Base-by-base conservation (phyloP, 2,113 vertebrate species). In the Todiramphus chloris region DNA sequence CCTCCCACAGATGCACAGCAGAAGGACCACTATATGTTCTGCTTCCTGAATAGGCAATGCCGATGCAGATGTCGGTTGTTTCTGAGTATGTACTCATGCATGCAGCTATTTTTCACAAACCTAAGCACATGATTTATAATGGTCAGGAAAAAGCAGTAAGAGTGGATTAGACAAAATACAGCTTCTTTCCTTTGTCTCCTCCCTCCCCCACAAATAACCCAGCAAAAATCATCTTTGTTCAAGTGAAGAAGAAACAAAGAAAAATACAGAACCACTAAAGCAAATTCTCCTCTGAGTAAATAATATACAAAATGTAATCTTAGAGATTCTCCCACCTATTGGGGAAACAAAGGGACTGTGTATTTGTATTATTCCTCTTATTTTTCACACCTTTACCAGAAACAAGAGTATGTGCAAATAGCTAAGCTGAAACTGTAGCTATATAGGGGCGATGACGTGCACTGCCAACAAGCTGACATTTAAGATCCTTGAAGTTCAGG, bases 301-400 rank as follows among this genome's bases (percentile, higher is more conserved):
- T 68, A 15, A 91, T 89, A 78, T 93, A 90, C 51, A 92, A 97
- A 87, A 67, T 46, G 83, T 53, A 94, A 91, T 63, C 62, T 81
- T 27, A 85, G 73, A 2, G 7, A 69, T 67, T 27, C 24, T 96
- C 75, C 84, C 30, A 81, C 74, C 87, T 67, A 92, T 93, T 6
- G 27, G 64, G 93, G 51, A 92, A 77, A 68, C 62, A 92, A 96
- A 96, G 35, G 35, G 44, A 35, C 67, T 84, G 11, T 33, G 83
- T 91, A 95, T 97, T 97, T 95, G 85, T 87, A 96, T 93, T 62
- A 46, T 16, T 79, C 58, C 89, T 78, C 55, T 66, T 59, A 59
- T 80, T 94, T 96, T 88, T 93, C 96, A 95, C 95, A 91, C 27
- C 63, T 74, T 83, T 69, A 81, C 64, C 56, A 95, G 89, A 97